These are phyloP conservation scores for Tinamus major DNA, from an alignment of 2,797 vertebrate species.

Conservation along the genomic window DNA sequence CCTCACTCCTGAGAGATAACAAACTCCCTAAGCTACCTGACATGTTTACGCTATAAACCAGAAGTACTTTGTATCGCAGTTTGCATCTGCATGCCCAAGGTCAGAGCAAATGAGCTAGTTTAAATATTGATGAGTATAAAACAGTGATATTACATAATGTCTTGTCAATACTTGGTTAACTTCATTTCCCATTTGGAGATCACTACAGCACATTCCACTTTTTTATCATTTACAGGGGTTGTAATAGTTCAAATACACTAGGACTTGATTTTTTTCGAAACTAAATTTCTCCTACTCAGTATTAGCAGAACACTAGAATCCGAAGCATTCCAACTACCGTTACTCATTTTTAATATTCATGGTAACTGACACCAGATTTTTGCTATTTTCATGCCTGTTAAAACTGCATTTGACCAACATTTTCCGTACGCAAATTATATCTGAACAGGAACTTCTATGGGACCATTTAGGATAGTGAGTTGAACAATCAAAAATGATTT, in stretches of 20 bases:
- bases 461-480: background rate
- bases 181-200: background rate
- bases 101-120: background rate
- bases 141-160: fast-evolving
- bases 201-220: background rate
- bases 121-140: background rate
- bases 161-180: background rate
- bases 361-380: background rate
- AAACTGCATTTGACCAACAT: background rate
- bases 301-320: background rate
- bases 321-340: background rate
- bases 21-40: background rate
- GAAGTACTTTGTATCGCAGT: background rate
- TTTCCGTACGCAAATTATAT: background rate
- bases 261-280: background rate
- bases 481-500: background rate
- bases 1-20: background rate
- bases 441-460: background rate
- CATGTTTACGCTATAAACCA: background rate
- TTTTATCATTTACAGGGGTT: background rate
- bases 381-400: background rate
- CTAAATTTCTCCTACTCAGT: background rate
- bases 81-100: background rate
- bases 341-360: background rate
- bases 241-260: background rate